Percentiles rank a stretch among this genome's conserved stretches.
Evolutionary conservation across 2,797 vertebrate genomes (phyloP).

Genomic region (Pseudochromis fuscus): DNA sequence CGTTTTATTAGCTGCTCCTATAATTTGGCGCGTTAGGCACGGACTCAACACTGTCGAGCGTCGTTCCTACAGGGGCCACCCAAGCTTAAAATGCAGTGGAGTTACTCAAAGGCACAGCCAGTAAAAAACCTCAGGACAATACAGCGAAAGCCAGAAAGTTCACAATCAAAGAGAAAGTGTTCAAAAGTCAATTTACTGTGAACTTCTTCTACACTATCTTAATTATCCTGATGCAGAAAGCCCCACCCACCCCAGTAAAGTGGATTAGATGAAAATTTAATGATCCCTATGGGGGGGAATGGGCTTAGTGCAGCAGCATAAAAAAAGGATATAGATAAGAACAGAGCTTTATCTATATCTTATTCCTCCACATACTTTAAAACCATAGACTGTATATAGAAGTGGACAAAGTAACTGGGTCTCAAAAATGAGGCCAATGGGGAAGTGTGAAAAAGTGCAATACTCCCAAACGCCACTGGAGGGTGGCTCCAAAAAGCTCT

Average conservation of each 20-base stretch:
- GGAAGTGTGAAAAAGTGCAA: too few species aligned
- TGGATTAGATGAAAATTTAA: slow-evolving; percentile 71
- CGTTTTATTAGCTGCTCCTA: slow-evolving; percentile 25
- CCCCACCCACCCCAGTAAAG: slow-evolving; percentile 51
- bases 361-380: slow-evolving; percentile 18
- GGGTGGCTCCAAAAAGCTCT: too few species aligned
- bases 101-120: slow-evolving; percentile 3
- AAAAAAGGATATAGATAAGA: slow-evolving; percentile 64
- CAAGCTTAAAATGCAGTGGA: slow-evolving; percentile 35
- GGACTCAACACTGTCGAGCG: slow-evolving; percentile 21
- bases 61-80: slow-evolving; percentile 10
- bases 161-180: slow-evolving; percentile 51
- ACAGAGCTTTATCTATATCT: slow-evolving; percentile 46
- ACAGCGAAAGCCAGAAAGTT: slow-evolving; percentile 33
- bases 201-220: slow-evolving; percentile 50
- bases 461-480: too few species aligned
- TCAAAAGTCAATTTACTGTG: slow-evolving; percentile 57
- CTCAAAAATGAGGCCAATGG: too few species aligned
- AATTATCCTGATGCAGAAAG: slow-evolving; percentile 49
- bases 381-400: too few species aligned
- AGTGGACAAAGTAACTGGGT: too few species aligned
- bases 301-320: slow-evolving; percentile 53
- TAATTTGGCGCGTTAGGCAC: slow-evolving; percentile 19
- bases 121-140: slow-evolving; percentile 39
- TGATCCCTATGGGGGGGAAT: slow-evolving; percentile 53